Evolutionary conservation across 2,888 invertebrate species (phyloP).

Genomic region (Malthinus seriepunctatus): DNA sequence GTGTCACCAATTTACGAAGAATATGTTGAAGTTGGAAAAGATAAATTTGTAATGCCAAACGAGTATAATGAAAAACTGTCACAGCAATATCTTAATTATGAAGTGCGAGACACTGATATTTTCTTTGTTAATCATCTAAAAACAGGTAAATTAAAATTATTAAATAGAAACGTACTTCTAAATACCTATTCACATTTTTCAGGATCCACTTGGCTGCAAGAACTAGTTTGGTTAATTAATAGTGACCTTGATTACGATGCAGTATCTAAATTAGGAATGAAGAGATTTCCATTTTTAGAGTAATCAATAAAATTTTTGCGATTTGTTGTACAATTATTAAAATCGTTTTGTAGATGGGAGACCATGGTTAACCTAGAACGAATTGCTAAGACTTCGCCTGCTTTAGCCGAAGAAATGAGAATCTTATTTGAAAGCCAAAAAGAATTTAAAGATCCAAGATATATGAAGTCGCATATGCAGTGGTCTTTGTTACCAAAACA

Average conservation of each 20-base stretch:
- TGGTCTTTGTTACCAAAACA: slow-evolving; percentile 61
- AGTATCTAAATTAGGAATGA: slow-evolving; percentile 55
- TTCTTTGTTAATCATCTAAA: slow-evolving; percentile 62
- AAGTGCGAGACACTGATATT: slow-evolving; percentile 57
- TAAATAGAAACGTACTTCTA: too few species aligned
- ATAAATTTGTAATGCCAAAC: not conserved
- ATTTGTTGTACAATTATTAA: too few species aligned
- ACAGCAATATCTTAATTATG: slow-evolving; percentile 52
- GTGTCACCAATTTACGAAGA: not conserved
- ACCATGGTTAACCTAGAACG: too few species aligned
- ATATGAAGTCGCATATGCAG: slow-evolving; percentile 69
- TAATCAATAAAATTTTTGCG: not conserved
- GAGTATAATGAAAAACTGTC: slow-evolving; percentile 25
- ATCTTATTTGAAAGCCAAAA: too few species aligned
- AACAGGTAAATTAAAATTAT: slow-evolving; percentile 51
- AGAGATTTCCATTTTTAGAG: slow-evolving; percentile 74
- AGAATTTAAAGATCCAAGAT: slow-evolving; percentile 54
- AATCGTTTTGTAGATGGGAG: too few species aligned
- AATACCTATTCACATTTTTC: slow-evolving; percentile 10
- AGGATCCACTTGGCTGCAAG: slow-evolving; percentile 81
- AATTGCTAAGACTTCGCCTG: too few species aligned
- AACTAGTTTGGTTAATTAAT: slow-evolving; percentile 72
- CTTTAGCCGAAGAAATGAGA: not conserved
- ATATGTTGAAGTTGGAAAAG: not conserved
- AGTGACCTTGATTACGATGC: slow-evolving; percentile 66